These are phyloP conservation scores for Helicoverpa zea DNA, from an alignment of 1,140 invertebrate genomes.

Conservation along the genomic window DNA sequence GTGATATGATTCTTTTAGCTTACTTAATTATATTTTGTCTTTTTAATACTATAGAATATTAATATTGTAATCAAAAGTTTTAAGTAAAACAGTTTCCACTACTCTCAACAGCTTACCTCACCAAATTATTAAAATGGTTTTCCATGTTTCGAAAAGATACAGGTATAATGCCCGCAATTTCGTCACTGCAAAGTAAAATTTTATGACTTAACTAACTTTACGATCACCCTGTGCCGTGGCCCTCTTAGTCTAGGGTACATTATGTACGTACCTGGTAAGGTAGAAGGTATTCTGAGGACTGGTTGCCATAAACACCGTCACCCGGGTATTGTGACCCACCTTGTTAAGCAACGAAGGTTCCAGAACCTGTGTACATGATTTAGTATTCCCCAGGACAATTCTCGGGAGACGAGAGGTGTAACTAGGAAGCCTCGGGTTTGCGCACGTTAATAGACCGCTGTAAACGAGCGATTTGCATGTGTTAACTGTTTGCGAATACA, in stretches of 20 bases:
- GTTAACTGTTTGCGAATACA: background rate
- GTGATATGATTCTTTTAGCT: background rate
- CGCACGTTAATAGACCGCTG: background rate
- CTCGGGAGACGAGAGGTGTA: constrained; percentile 9
- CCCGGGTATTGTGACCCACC: constrained; percentile 13
- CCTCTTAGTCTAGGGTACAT: constrained; percentile 24
- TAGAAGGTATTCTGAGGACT: constrained; percentile 8
- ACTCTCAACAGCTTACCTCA: too few species aligned
- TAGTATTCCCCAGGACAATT: constrained; percentile 22
- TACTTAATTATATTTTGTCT: background rate
- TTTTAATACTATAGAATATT: background rate
- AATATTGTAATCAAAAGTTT: too few species aligned
- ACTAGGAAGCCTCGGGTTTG: constrained; percentile 10
- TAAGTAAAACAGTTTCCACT: too few species aligned
- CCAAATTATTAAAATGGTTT: constrained; percentile 25
- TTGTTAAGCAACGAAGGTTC: constrained; percentile 1
- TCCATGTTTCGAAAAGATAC: background rate
- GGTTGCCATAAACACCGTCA: constrained; percentile 7
- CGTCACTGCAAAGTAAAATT: constrained; percentile 7
- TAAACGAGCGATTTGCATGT: constrained; percentile 23
- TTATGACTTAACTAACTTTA: constrained; percentile 27
- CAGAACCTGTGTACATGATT: constrained; percentile 34
- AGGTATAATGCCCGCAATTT: constrained; percentile 5
- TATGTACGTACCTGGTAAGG: constrained; percentile 9
- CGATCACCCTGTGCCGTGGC: background rate